Evolutionary conservation across 2,797 vertebrate species (phyloP).

Genomic region (Protonibea diacanthus): DNA sequence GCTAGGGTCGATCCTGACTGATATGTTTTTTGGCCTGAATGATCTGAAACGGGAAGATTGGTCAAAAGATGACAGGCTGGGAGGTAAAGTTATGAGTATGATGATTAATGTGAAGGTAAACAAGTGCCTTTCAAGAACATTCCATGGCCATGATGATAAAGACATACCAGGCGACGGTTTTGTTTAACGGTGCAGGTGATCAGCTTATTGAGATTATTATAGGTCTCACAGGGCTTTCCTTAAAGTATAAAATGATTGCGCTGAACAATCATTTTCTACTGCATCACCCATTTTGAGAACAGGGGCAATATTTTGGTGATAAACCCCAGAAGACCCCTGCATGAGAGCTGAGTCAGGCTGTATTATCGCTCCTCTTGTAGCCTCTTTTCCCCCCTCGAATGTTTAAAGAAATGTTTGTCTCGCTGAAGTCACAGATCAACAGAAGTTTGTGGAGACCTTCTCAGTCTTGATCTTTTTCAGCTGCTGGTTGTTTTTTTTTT

Average conservation of each 20-base stretch:
- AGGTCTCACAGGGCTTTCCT: background rate
- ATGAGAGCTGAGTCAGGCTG: background rate
- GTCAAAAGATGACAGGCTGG: too few relatives aligned
- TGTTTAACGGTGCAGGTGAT: too few relatives aligned
- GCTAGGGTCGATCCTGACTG: conserved; percentile 7
- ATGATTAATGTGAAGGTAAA: too few relatives aligned
- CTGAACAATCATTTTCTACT: background rate
- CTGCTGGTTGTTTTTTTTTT: background rate
- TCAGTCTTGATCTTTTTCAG: background rate
- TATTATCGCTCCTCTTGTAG: background rate
- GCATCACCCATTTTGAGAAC: background rate
- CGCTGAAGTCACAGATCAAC: background rate
- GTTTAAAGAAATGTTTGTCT: background rate
- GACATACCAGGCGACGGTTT: too few relatives aligned
- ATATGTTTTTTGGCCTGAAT: background rate
- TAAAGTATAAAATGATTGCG: background rate
- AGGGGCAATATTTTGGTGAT: background rate
- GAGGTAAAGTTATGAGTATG: too few relatives aligned
- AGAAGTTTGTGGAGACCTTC: background rate
- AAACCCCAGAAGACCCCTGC: background rate
- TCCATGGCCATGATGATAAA: too few relatives aligned
- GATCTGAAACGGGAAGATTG: background rate
- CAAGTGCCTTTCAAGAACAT: too few relatives aligned
- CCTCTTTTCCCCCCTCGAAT: background rate
- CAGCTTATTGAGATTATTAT: background rate